These are phyloP conservation scores for Vidua macroura DNA, from an alignment of 2,113 vertebrate genomes.

Conservation along the genomic window DNA sequence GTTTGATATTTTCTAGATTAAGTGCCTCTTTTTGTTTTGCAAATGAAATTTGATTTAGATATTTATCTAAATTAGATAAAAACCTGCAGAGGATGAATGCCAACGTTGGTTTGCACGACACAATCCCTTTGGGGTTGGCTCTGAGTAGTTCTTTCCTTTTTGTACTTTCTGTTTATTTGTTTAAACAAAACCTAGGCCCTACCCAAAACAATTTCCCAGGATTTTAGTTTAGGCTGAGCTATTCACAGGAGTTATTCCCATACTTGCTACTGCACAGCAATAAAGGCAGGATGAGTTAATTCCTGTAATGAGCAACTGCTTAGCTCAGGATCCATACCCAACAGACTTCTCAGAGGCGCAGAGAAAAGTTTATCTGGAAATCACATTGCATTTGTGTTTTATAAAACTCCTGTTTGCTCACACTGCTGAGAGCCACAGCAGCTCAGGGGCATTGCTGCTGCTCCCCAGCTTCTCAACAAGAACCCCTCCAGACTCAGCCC, in stretches of 20 bases:
- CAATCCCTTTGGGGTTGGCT: background rate
- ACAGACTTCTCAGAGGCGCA: background rate
- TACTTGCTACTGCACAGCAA: background rate
- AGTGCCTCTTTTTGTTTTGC: slow-evolving; percentile 16
- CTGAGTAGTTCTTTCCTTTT: background rate
- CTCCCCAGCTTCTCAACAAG: background rate
- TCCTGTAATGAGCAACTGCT: background rate
- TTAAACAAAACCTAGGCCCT: slow-evolving; percentile 22
- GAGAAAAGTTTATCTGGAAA: background rate
- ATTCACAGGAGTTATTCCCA: background rate
- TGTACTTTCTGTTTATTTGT: slow-evolving; percentile 22
- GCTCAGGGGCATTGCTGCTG: background rate
- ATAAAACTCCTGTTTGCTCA: background rate
- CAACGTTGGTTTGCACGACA: background rate
- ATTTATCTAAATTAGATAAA: slow-evolving; percentile 44
- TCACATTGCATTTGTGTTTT: background rate
- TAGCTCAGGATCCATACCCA: background rate
- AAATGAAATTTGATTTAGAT: slow-evolving; percentile 34
- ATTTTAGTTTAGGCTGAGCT: background rate
- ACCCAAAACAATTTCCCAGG: background rate
- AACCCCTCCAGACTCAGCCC: background rate
- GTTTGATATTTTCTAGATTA: background rate
- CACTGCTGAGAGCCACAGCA: background rate
- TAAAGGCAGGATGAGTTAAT: background rate
- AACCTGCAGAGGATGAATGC: background rate